Evolutionary conservation across 1,140 invertebrate genomes (phyloP), one percentile per base, ranked within the genome.

Genomic region (Danaus melanippus): DNA sequence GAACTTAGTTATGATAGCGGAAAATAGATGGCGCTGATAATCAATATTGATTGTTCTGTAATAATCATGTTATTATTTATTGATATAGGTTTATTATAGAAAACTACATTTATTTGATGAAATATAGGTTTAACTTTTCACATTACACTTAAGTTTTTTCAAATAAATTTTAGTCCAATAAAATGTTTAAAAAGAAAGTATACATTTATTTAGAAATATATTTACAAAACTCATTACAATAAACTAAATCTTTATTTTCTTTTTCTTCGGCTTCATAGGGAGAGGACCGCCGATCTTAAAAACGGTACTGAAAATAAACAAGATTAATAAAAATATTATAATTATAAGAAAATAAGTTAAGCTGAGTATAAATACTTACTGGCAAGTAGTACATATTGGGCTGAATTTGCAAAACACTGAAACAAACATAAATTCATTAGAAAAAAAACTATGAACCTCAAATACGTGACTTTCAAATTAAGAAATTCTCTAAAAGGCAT

Each of bases 381-480:
- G 95, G 79, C 97, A 99, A 43, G 97, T 98, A 41, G 96, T 97
- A 83, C 97, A 99, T 62, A 99, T 98, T 2, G 97, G 97, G 85
- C 95, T 97, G 79, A 97, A 98, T 83, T 96, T 95, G 87, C 98
- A 99, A 83, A 98, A 98, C 69, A 99, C 96, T 95, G 89, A 72
- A 92, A 94, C 71, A 80, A 84, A 69, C 77, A 74, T 40, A 48
- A 1, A 52, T 50, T 48, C 39, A 32, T 32, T 42, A 46, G 12
- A 8, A 58, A 21, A 58, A 39, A 56, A 46, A 47, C 41, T n/a
- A 67, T 64, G 53, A 59, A 48, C 42, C n/a, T 47, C 59, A 45
- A 56, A 49, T 53, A 17, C n/a, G 21, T 32, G 6, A 32, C 6
- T 32, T 32, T 32, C 2, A 32, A 32, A 32, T 32, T 32, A 32